These are phyloP conservation scores for Labroides dimidiatus DNA, from an alignment of 2,797 vertebrate genomes.

Conservation along the genomic window DNA sequence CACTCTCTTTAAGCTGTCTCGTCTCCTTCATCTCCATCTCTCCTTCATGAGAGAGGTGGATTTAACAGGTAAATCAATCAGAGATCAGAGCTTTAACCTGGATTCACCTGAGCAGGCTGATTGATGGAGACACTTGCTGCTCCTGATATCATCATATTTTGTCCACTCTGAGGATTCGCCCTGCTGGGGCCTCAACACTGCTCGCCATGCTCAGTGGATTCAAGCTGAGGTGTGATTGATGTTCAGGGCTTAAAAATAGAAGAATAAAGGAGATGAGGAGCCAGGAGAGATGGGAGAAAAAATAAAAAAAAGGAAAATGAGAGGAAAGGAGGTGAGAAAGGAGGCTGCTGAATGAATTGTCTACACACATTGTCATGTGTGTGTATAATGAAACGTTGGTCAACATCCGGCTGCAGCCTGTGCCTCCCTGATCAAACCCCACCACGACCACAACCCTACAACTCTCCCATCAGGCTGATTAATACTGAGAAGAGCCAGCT, in stretches of 20 bases:
- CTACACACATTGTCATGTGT: slow-evolving; percentile 38
- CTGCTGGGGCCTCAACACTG: slow-evolving; percentile 43
- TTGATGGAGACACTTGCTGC: slow-evolving; percentile 65
- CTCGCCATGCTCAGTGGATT: slow-evolving; percentile 52
- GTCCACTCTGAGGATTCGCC: slow-evolving; percentile 54
- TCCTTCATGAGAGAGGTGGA: slow-evolving; percentile 47
- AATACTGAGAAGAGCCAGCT: slow-evolving; percentile 81
- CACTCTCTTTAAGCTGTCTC: slow-evolving; percentile 12
- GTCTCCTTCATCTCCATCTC: slow-evolving; percentile 46
- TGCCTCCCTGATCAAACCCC: slow-evolving; percentile 42
- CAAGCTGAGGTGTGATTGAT: slow-evolving; percentile 70
- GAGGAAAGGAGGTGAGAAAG: slow-evolving; percentile 36
- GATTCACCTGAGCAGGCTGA: slow-evolving; percentile 68
- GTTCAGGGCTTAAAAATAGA: slow-evolving; percentile 56
- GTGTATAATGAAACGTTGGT: slow-evolving; percentile 56
- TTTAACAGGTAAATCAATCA: slow-evolving; percentile 66
- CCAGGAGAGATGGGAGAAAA: slow-evolving; percentile 30
- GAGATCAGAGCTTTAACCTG: slow-evolving; percentile 63
- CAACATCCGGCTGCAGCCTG: slow-evolving; percentile 45
- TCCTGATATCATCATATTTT: slow-evolving; percentile 70
- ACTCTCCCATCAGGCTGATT: slow-evolving; percentile 76
- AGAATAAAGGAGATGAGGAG: slow-evolving; percentile 56
- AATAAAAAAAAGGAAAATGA: slow-evolving; percentile 43
- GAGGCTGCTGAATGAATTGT: slow-evolving; percentile 63
- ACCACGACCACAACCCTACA: slow-evolving; percentile 30